phyloP scores from a whole-genome alignment of 2,797 vertebrate genomes.

The Pelodytes ibericus region DNA sequence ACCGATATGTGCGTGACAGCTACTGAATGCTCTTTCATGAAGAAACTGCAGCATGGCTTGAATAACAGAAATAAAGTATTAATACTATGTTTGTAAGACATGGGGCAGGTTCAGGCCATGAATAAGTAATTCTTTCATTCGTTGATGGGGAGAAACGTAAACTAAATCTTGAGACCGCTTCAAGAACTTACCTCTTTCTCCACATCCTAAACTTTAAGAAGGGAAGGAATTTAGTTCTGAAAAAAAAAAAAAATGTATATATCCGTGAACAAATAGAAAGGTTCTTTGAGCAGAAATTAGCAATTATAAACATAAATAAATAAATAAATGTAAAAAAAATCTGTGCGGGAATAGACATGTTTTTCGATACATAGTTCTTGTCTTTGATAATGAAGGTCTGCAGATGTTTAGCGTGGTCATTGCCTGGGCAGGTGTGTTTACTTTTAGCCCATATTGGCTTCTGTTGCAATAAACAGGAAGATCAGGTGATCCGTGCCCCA shows the following conservation, averaged over 20 bases:
- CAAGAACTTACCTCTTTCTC: constrained; percentile 10
- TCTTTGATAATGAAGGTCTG: constrained; percentile 43
- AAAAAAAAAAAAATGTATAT: constrained; percentile 19
- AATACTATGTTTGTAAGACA: no score
- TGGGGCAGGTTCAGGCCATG: background rate
- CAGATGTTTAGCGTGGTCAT: constrained; percentile 32
- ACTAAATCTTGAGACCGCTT: constrained; percentile 24
- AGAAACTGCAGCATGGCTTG: no score
- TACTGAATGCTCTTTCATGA: no score
- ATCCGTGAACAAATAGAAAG: constrained; percentile 39
- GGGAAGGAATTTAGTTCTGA: constrained; percentile 37
- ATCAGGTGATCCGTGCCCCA: constrained; percentile 45
- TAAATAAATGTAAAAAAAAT: constrained; percentile 26
- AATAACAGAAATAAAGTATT: no score
- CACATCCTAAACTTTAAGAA: constrained; percentile 7
- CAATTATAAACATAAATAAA: constrained; percentile 6
- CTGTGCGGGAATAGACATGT: constrained; percentile 43
- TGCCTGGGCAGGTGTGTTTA: constrained; percentile 50
- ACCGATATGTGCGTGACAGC: no score
- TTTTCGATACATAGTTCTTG: constrained; percentile 43
- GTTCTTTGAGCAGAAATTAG: constrained; percentile 31
- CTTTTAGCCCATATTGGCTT: constrained; percentile 21
- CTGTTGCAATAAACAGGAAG: constrained; percentile 51
- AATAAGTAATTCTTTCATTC: constrained; percentile 21
- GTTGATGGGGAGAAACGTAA: constrained; percentile 7